Base-by-base conservation (phyloP, 1,140 invertebrate genomes). In the Schlechtendalia chinensis region DNA sequence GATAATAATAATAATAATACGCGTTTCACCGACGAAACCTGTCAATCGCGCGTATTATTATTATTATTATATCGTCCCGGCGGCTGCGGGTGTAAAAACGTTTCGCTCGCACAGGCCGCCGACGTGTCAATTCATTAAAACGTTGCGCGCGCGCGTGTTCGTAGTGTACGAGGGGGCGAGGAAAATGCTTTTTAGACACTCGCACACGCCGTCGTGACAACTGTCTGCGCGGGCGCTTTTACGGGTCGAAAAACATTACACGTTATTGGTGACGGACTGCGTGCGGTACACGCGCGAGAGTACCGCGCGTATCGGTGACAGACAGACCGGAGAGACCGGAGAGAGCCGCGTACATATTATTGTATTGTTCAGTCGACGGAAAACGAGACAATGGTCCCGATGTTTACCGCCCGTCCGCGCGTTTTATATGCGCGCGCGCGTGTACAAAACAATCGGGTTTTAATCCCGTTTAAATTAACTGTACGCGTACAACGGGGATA, bases 381-480 rank as follows among this genome's bases (percentile, higher is more conserved):
- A 61, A 79, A 79, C 75, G 75, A 79, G 32, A 79, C 75, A 79
- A 79, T 61, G 58, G 72, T 6, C n/a, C 32, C 75, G 11, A 24
- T 61, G 75, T 59, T 47, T 47, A 79, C 5, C 56, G 10, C 39
- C 72, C 32, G 11, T 5, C 3, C 2, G 16, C 19, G 1, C 19
- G n/a, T n/a, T n/a, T n/a, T n/a, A n/a, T n/a, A n/a, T n/a, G n/a
- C n/a, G n/a, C 32, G 12, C 6, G 6, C 29, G 17, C 32, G 32
- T 11, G 27, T 19, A 27, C 58, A 14, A 59, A 63, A 79, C 61
- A 63, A 63, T 79, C 75, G 75, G 61, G 58, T 79, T 79, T 79
- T 79, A 79, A 79, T 63, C 58, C 75, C 75, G 75, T 79, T 79
- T 79, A 79, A 79, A 79, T 79, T 79, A 79, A 79, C 75, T 61